These are phyloP conservation scores for Chloroclystis v-ata DNA, from an alignment of 2,888 invertebrate genomes.

Conservation along the genomic window DNA sequence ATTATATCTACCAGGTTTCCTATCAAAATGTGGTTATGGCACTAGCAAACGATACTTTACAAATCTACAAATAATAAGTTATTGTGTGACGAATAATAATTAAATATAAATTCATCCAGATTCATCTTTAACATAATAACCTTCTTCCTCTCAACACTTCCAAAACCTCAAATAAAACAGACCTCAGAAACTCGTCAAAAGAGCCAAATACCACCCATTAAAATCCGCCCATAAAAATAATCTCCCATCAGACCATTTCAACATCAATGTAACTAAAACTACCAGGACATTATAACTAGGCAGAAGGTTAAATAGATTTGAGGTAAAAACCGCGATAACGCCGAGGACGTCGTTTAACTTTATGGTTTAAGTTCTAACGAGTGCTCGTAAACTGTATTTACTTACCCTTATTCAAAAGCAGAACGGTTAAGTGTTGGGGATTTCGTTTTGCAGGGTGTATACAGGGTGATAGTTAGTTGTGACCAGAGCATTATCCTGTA, in stretches of 20 bases:
- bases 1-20: too few relatives aligned
- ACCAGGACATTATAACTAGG: slow-evolving; percentile 59
- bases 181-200: too few relatives aligned
- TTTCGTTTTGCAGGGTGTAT: slow-evolving; percentile 7
- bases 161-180: not conserved
- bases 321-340: slow-evolving; percentile 57
- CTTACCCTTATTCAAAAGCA: slow-evolving; percentile 45
- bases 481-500: too few relatives aligned
- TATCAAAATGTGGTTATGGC: too few relatives aligned
- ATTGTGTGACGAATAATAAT: too few relatives aligned
- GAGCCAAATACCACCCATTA: slow-evolving; percentile 15
- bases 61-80: too few relatives aligned
- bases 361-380: slow-evolving; percentile 72
- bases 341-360: slow-evolving; percentile 57
- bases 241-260: slow-evolving; percentile 18
- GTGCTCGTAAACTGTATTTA: slow-evolving; percentile 70
- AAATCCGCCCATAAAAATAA: slow-evolving; percentile 24
- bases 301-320: slow-evolving; percentile 61
- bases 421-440: slow-evolving; percentile 30
- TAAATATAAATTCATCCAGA: too few relatives aligned
- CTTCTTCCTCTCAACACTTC: too few relatives aligned
- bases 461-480: too few relatives aligned
- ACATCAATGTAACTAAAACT: slow-evolving; percentile 32
- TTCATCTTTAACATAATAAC: too few relatives aligned
- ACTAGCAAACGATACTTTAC: too few relatives aligned